phyloP scores from a whole-genome alignment of 2,797 vertebrate genomes.

The Steatocranus sp. region DNA sequence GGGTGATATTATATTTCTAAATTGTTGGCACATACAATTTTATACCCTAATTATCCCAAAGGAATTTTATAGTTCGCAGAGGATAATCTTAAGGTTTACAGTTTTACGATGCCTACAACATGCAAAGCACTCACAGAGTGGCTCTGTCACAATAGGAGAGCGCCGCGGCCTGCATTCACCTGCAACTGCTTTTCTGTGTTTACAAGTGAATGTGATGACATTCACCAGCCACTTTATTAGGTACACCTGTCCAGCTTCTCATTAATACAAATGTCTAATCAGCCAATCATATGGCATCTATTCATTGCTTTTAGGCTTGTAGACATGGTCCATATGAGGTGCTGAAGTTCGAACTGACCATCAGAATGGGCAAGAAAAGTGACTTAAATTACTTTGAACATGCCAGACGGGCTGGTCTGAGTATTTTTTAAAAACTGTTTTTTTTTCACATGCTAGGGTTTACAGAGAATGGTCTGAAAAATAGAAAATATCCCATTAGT shows the following conservation, averaged over 20 bases:
- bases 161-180: not conserved
- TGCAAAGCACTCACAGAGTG: not conserved
- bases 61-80: not conserved
- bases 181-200: not conserved
- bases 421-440: not conserved
- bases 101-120: not conserved
- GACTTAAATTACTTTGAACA: not conserved
- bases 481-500: not conserved
- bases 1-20: not conserved
- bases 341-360: not conserved
- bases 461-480: not conserved
- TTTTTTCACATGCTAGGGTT: not conserved
- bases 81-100: not conserved
- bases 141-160: not conserved
- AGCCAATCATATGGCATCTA: not conserved
- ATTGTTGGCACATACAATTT: not conserved
- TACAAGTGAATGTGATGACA: not conserved
- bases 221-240: not conserved
- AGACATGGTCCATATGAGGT: not conserved
- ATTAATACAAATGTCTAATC: not conserved
- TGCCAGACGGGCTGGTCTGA: not conserved
- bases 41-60: not conserved
- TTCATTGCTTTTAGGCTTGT: not conserved
- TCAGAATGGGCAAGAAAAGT: not conserved
- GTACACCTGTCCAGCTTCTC: not conserved